Conservation (phyloP, 1,140 invertebrate genomes). For the Diabrotica virgifera region DNA sequence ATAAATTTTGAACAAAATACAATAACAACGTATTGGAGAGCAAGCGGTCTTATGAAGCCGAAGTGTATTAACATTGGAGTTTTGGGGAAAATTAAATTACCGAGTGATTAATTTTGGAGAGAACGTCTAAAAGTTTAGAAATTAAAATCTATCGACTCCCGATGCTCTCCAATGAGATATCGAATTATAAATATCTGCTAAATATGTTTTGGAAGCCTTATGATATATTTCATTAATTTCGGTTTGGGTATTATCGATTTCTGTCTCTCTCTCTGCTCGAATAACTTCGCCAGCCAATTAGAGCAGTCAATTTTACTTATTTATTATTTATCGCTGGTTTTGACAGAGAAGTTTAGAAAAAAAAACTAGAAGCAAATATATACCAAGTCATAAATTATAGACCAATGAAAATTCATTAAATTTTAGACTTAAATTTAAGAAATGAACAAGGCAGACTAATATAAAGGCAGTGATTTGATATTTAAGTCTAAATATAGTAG, state of each 20-base stretch:
- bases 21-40: constrained; percentile 14
- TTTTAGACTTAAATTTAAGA: no score
- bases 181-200: constrained; percentile 24
- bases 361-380: no score
- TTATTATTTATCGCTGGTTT: constrained; percentile 1
- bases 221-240: constrained; percentile 24
- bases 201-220: constrained; percentile 23
- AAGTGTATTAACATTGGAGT: constrained; percentile 24
- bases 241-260: constrained; percentile 13
- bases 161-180: constrained; percentile 22
- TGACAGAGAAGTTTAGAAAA: neutral
- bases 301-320: constrained; percentile 2
- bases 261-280: neutral
- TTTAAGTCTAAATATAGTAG: no score
- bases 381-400: no score
- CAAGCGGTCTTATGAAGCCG: constrained; percentile 15
- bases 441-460: no score
- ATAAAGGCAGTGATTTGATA: no score
- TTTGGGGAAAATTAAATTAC: constrained; percentile 23
- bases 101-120: constrained; percentile 22
- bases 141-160: constrained; percentile 25
- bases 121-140: constrained; percentile 23
- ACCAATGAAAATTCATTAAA: no score
- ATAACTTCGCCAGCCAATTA: constrained; percentile 2
- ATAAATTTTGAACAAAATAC: constrained; percentile 18